A percentile compares a stretch with the other conserved stretches of the same genome.
Conservation (phyloP, 2,113 vertebrate species). For the Isichthys henryi region DNA sequence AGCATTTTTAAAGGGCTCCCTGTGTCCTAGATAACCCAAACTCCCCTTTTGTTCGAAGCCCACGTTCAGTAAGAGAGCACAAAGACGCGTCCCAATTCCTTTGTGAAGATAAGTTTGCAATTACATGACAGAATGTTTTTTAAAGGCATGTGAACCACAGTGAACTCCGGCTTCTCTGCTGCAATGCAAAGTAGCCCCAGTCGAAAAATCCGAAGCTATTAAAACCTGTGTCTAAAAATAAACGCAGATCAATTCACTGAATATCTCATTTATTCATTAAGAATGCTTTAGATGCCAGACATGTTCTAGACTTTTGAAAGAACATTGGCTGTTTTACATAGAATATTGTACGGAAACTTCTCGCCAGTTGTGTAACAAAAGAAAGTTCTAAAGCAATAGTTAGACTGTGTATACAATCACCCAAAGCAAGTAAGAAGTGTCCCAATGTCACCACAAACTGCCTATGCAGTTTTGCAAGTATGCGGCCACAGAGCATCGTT, state of each 20-base stretch:
- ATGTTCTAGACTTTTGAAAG: background rate
- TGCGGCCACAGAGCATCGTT: background rate
- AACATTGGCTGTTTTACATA: background rate
- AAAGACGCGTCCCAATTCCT: background rate
- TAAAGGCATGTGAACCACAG: background rate
- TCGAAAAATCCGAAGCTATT: background rate
- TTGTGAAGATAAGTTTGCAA: background rate
- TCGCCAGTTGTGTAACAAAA: background rate
- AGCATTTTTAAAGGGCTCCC: background rate
- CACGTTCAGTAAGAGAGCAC: background rate
- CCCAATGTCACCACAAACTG: background rate
- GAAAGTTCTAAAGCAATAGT: background rate
- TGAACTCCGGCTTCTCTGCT: background rate
- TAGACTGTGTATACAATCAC: background rate
- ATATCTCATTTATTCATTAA: background rate
- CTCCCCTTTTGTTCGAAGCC: background rate
- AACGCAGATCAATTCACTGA: background rate
- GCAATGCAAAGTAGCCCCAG: background rate
- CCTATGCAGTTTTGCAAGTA: background rate
- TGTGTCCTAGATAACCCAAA: slow-evolving; percentile 12
- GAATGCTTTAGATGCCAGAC: background rate
- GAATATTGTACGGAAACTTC: background rate
- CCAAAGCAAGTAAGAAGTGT: background rate
- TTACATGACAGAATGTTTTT: slow-evolving; percentile 3
- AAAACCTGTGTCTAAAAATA: background rate